Conservation (phyloP, 2,888 invertebrate species). For the Leptothorax acervorum region DNA sequence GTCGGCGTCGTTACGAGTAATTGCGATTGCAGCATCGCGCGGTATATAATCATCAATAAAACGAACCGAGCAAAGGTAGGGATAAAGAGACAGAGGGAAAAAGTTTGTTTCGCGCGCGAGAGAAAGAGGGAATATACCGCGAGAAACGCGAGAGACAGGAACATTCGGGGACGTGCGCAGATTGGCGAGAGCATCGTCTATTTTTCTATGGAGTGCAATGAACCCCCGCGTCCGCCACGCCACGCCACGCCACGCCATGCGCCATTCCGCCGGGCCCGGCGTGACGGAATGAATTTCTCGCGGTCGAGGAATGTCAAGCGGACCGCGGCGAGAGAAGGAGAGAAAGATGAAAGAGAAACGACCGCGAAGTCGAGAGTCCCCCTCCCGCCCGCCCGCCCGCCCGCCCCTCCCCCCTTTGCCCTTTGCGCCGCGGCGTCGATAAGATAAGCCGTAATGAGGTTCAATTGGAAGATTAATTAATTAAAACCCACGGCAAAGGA, state of each 20-base stretch:
- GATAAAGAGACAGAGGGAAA: background rate
- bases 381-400: too few relatives aligned
- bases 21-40: constrained; percentile 57
- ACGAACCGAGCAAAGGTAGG: constrained; percentile 3
- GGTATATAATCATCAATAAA: constrained; percentile 56
- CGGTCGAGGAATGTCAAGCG: constrained; percentile 65
- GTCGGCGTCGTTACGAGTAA: constrained; percentile 20
- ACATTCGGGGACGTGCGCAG: constrained; percentile 30
- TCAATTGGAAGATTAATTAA: constrained; percentile 83
- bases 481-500: constrained; percentile 78
- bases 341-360: constrained; percentile 18
- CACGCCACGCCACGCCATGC: background rate
- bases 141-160: constrained; percentile 3
- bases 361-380: background rate
- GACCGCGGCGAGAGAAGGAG: background rate
- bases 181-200: constrained; percentile 44
- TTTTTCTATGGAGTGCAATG: constrained; percentile 69
- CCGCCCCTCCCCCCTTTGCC: background rate
- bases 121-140: background rate
- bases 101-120: background rate
- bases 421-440: constrained; percentile 70
- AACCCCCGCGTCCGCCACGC: constrained; percentile 57
- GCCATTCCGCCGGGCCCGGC: constrained; percentile 23
- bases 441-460: constrained; percentile 79
- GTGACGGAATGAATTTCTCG: constrained; percentile 72